Percentiles rank a stretch among this genome's conserved stretches.
Evolutionary conservation across 2,888 invertebrate genomes (phyloP).

Genomic region (Chrysodeixis includens): DNA sequence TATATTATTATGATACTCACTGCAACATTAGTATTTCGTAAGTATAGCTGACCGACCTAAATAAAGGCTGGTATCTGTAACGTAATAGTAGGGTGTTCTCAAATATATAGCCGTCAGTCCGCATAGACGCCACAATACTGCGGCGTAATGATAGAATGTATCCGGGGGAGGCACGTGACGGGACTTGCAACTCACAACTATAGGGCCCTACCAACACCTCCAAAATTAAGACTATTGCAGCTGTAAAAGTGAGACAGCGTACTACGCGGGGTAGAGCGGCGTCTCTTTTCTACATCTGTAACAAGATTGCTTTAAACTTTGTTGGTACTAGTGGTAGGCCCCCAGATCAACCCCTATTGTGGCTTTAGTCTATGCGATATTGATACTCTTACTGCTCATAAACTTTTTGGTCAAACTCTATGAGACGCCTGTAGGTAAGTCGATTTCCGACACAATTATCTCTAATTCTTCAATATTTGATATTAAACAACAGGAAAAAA

Average conservation of each 20-base stretch:
- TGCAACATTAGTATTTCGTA: not conserved
- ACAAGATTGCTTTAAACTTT: too few relatives aligned
- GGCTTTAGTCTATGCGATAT: conserved; percentile 30
- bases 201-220: too few relatives aligned
- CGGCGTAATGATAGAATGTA: conserved; percentile 63
- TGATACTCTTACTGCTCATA: conserved; percentile 21
- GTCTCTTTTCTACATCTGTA: too few relatives aligned
- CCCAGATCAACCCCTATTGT: conserved; percentile 24
- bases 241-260: too few relatives aligned
- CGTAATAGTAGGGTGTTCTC: conserved; percentile 3
- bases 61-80: not conserved
- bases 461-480: too few relatives aligned
- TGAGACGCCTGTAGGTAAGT: too few relatives aligned
- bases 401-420: not conserved
- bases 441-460: too few relatives aligned
- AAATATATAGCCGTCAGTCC: conserved; percentile 21
- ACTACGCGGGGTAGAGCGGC: too few relatives aligned
- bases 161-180: conserved; percentile 52
- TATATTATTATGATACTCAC: too few relatives aligned
- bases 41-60: not conserved
- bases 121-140: conserved; percentile 56
- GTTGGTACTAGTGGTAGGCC: not conserved
- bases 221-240: too few relatives aligned
- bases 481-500: too few relatives aligned
- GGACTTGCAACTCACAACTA: conserved; percentile 32